A percentile compares a stretch with the other conserved stretches of the same genome.
Conservation (phyloP, 2,113 vertebrate species). For the Alligator sinensis region DNA sequence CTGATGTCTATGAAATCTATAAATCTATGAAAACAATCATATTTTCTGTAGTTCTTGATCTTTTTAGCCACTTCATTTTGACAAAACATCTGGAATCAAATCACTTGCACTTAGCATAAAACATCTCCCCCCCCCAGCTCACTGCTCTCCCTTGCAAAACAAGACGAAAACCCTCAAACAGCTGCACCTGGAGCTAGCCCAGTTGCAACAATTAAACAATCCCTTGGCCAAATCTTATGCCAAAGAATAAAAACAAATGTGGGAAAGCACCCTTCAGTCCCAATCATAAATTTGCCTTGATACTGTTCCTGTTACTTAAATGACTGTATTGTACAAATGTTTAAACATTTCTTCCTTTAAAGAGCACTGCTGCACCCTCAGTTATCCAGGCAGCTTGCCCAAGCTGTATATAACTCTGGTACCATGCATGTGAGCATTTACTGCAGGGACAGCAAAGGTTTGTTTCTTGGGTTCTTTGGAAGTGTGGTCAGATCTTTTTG, state of each 20-base stretch:
- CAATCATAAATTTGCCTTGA: neutral
- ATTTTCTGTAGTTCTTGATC: too few relatives aligned
- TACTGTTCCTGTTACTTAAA: neutral
- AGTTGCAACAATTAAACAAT: neutral
- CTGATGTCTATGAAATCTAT: too few relatives aligned
- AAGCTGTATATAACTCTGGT: neutral
- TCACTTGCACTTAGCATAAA: neutral
- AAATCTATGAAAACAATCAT: too few relatives aligned
- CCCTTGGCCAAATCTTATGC: neutral
- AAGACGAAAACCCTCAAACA: constrained; percentile 10
- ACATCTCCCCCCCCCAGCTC: neutral
- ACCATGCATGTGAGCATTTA: too few relatives aligned
- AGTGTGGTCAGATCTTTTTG: neutral
- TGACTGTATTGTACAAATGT: neutral
- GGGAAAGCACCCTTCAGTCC: neutral
- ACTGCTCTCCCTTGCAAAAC: neutral
- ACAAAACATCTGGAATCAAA: neutral
- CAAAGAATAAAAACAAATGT: neutral
- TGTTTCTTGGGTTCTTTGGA: neutral
- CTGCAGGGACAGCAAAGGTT: too few relatives aligned
- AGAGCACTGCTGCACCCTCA: neutral
- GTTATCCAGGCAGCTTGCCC: neutral
- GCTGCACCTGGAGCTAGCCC: neutral
- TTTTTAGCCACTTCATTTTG: too few relatives aligned
- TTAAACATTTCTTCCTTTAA: neutral